Percentiles rank a stretch among this genome's conserved stretches.
phyloP scores from a whole-genome alignment of 2,888 invertebrate genomes.

The Ectemnius lituratus region DNA sequence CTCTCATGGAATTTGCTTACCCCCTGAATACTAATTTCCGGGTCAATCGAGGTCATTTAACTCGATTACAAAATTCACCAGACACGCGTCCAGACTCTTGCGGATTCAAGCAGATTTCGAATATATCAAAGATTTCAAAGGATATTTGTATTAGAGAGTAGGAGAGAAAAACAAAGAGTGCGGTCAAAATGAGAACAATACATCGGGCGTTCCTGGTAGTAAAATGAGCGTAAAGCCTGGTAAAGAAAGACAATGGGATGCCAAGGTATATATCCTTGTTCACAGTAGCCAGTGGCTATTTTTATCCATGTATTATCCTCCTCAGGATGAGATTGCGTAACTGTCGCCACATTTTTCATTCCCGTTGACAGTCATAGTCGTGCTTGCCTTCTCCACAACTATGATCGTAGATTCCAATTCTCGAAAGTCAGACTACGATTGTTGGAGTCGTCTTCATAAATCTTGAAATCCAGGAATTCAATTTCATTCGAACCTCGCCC shows the following conservation, averaged over 20 bases:
- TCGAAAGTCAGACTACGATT: slow-evolving; percentile 25
- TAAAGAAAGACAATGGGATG: slow-evolving; percentile 1
- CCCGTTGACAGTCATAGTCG: slow-evolving; percentile 23
- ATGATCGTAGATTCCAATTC: slow-evolving; percentile 26
- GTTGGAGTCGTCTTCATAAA: slow-evolving; percentile 18
- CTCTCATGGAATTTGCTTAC: slow-evolving; percentile 37
- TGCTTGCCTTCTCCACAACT: too few relatives aligned
- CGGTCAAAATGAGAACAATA: neutral
- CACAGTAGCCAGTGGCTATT: slow-evolving; percentile 5
- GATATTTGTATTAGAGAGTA: too few relatives aligned
- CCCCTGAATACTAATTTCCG: slow-evolving; percentile 25
- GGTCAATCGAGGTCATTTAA: slow-evolving; percentile 51
- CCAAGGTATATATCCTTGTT: slow-evolving; percentile 6
- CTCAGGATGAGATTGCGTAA: slow-evolving; percentile 14
- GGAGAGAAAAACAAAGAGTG: too few relatives aligned
- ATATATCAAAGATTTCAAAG: too few relatives aligned
- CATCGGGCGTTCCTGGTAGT: slow-evolving; percentile 1
- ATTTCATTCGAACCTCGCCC: too few relatives aligned
- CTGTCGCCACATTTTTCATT: slow-evolving; percentile 17
- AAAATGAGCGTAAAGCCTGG: too few relatives aligned
- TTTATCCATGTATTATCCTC: slow-evolving; percentile 20
- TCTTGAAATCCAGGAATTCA: too few relatives aligned
- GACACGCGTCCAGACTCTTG: too few relatives aligned
- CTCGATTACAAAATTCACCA: neutral
- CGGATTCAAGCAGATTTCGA: too few relatives aligned